Percentiles rank a stretch among this genome's conserved stretches.
Evolutionary conservation across 2,797 vertebrate species (phyloP).

Genomic region (Orientallactaga sibirica): DNA sequence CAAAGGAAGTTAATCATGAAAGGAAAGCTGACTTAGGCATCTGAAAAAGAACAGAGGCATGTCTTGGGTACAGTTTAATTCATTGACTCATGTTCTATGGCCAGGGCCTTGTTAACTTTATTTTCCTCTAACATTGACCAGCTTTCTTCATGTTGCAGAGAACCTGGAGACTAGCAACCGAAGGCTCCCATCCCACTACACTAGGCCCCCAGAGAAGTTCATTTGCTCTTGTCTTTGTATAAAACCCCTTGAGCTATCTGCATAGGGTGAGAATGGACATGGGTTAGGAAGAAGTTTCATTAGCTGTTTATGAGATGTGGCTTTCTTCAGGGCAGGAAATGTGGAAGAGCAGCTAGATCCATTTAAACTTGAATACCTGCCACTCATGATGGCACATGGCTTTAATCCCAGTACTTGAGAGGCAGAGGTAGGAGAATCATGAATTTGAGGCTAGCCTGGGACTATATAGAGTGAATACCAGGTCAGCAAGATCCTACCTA

Average conservation of each 20-base stretch:
- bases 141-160: neutral
- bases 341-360: fast-evolving
- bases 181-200: fast-evolving
- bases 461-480: too few relatives aligned
- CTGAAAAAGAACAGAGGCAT: neutral
- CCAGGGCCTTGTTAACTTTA: neutral
- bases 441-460: too few relatives aligned
- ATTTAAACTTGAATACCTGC: neutral
- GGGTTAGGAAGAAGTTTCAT: neutral
- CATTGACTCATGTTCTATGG: neutral
- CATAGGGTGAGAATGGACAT: neutral
- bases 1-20: neutral
- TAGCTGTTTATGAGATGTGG: fast-evolving
- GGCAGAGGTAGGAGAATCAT: too few relatives aligned
- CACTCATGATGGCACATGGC: too few relatives aligned
- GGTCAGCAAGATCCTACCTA: too few relatives aligned
- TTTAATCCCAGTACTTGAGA: too few relatives aligned
- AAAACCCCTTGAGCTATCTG: neutral
- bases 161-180: neutral
- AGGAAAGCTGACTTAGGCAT: neutral
- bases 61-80: neutral
- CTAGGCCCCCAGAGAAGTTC: neutral
- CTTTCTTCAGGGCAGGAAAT: fast-evolving
- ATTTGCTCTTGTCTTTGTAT: too few relatives aligned
- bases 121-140: neutral